These are phyloP conservation scores for Vulpes vulpes DNA, from an alignment of 2,113 vertebrate genomes.

Conservation along the genomic window DNA sequence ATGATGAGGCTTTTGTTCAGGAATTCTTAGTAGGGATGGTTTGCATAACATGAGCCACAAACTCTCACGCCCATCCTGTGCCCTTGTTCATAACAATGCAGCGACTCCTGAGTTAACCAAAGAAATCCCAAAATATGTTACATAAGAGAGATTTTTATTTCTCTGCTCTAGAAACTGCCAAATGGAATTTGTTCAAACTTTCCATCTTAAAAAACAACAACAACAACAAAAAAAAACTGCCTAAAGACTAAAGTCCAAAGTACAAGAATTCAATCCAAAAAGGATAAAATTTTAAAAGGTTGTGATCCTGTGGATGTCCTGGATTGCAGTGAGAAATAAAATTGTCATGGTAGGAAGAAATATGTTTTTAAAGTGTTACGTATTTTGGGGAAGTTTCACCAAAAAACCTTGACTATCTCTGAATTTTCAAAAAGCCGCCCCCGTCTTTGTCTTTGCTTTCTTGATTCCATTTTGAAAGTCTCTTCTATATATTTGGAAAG, in stretches of 20 bases:
- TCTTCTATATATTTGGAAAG: background rate
- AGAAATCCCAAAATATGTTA: background rate
- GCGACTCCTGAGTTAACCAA: background rate
- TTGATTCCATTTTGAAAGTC: background rate
- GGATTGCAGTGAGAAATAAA: background rate
- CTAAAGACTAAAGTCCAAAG: background rate
- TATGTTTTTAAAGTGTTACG: background rate
- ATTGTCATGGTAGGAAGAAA: background rate
- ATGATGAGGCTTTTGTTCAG: background rate
- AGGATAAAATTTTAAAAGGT: background rate
- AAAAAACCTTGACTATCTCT: background rate
- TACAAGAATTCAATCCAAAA: background rate
- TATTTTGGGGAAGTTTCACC: background rate
- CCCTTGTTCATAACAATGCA: background rate
- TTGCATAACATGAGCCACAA: background rate
- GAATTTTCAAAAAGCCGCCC: background rate
- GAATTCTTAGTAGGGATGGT: background rate
- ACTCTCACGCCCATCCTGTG: background rate
- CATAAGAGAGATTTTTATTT: slow-evolving; percentile 18
- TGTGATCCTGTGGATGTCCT: background rate
- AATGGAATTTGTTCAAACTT: background rate
- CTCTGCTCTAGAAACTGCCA: background rate
- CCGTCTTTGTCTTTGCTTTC: background rate
- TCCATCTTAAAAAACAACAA: background rate
- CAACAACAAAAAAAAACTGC: background rate